Evolutionary conservation across 2,113 vertebrate genomes (phyloP).

Genomic region (Mustela lutreola): DNA sequence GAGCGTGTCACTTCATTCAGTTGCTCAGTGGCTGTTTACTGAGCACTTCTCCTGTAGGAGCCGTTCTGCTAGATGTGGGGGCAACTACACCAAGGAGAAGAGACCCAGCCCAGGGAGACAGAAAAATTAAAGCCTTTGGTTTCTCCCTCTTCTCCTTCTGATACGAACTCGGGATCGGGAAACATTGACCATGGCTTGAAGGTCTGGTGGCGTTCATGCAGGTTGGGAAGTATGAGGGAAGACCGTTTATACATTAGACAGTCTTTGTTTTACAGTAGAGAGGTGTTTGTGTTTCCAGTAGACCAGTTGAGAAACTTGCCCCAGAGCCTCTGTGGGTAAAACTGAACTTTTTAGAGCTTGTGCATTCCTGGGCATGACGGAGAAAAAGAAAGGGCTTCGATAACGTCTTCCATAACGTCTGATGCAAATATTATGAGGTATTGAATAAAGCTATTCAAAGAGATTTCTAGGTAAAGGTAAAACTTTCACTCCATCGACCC

Average conservation of each 20-base stretch:
- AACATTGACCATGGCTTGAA: neutral
- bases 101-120: neutral
- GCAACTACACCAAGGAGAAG: neutral
- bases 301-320: neutral
- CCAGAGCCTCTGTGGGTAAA: neutral
- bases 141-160: neutral
- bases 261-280: neutral
- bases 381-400: neutral
- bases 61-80: accelerated
- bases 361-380: neutral
- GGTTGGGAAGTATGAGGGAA: neutral
- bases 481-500: neutral
- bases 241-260: neutral
- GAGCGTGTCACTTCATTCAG: neutral
- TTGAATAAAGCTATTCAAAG: neutral
- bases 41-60: neutral
- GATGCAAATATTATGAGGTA: neutral
- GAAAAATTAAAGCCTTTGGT: neutral
- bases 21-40: neutral
- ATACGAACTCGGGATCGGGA: neutral
- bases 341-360: neutral
- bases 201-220: neutral
- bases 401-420: neutral
- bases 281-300: neutral
- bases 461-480: neutral